Evolutionary conservation across 2,888 invertebrate species (phyloP).

Genomic region (Stomorhina lunata): DNA sequence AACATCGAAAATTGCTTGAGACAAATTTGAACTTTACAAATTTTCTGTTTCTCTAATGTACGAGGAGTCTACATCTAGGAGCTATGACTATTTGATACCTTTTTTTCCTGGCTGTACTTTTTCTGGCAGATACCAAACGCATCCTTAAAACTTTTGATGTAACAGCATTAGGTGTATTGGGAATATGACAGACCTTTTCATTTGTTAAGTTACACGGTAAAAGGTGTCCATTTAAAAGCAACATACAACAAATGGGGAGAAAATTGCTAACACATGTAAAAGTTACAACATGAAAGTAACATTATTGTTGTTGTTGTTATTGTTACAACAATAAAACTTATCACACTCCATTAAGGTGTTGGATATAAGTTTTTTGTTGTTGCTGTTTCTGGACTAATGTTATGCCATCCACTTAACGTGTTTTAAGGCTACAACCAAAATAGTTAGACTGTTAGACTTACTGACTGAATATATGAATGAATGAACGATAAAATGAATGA

Average conservation of each 20-base stretch:
- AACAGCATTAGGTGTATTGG: conserved; percentile 21
- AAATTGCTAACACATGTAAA: conserved; percentile 50
- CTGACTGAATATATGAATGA: neutral
- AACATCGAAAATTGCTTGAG: no score
- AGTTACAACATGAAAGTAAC: neutral
- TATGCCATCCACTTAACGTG: conserved; percentile 33
- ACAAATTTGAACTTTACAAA: no score
- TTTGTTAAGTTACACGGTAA: conserved; percentile 47
- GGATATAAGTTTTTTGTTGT: neutral
- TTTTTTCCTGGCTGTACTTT: conserved; percentile 1
- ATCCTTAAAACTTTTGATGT: conserved; percentile 16
- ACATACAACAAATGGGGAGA: conserved; percentile 16
- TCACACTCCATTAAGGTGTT: conserved; percentile 33
- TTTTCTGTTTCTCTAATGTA: no score
- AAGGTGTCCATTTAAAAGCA: conserved; percentile 44
- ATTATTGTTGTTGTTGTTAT: neutral
- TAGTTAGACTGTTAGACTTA: neutral
- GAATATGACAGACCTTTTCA: conserved; percentile 53
- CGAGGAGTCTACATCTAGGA: no score
- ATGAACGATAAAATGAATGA: neutral
- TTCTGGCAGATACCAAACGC: neutral
- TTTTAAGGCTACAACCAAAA: neutral
- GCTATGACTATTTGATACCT: neutral
- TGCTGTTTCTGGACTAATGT: conserved; percentile 8
- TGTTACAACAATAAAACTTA: neutral